phyloP scores from a whole-genome alignment of 2,113 vertebrate genomes.

The Hipposideros armiger region DNA sequence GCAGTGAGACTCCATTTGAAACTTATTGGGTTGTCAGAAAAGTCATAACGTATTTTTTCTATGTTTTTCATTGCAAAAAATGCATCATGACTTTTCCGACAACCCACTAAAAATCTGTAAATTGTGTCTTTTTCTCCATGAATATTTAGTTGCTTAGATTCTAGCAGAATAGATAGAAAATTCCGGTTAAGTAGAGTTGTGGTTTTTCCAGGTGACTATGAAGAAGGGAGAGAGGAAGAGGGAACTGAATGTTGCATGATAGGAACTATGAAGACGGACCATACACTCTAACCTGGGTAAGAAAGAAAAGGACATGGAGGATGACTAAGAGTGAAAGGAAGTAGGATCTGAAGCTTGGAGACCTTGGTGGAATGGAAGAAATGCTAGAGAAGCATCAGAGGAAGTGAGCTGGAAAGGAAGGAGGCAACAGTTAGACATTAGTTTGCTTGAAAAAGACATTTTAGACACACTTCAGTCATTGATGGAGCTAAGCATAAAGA shows the following conservation, averaged over 20 bases:
- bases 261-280: background rate
- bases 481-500: background rate
- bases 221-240: background rate
- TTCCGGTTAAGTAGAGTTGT: background rate
- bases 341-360: background rate
- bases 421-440: background rate
- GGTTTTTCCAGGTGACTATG: background rate
- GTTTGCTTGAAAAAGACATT: background rate
- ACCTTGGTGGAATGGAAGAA: background rate
- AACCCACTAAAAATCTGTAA: background rate
- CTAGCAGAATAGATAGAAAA: background rate
- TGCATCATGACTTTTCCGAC: too few relatives aligned
- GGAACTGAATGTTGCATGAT: background rate
- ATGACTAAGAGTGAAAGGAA: background rate
- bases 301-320: background rate
- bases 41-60: too few relatives aligned
- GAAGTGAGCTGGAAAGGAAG: background rate
- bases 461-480: background rate
- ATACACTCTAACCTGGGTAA: background rate
- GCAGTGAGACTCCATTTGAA: background rate
- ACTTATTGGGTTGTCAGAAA: background rate
- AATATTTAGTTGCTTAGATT: background rate
- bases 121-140: background rate
- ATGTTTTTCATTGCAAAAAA: too few relatives aligned
- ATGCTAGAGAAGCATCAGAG: background rate